Percentiles rank a stretch among this genome's conserved stretches.
These are phyloP conservation scores for Encarsia formosa DNA, from an alignment of 2,888 invertebrate genomes.

Conservation along the genomic window DNA sequence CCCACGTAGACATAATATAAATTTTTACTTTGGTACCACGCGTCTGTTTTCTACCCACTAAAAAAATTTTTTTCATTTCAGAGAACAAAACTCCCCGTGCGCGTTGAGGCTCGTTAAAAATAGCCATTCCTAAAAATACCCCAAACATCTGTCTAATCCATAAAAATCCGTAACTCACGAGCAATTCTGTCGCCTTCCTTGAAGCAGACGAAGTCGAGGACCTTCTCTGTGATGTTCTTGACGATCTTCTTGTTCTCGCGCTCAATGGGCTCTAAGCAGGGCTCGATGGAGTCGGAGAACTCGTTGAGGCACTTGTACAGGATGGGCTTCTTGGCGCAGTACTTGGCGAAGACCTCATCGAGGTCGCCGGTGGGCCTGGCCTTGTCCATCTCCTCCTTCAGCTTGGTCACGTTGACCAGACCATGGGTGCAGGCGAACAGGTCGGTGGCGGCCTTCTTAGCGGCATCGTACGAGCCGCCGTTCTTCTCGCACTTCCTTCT, in stretches of 20 bases:
- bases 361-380: slow-evolving; percentile 68
- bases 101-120: too few species aligned
- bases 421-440: slow-evolving; percentile 57
- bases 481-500: slow-evolving; percentile 66
- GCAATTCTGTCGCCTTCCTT: slow-evolving; percentile 82
- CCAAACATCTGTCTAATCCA: too few species aligned
- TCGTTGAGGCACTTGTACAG: slow-evolving; percentile 61
- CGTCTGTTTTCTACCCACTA: too few species aligned
- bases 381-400: slow-evolving; percentile 64
- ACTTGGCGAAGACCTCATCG: slow-evolving; percentile 69
- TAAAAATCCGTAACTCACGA: too few species aligned
- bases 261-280: slow-evolving; percentile 64
- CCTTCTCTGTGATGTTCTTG: slow-evolving; percentile 65
- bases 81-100: too few species aligned
- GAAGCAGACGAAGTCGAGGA: slow-evolving; percentile 70
- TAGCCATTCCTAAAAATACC: too few species aligned
- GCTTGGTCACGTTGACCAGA: slow-evolving; percentile 58
- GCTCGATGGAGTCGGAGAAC: slow-evolving; percentile 57
- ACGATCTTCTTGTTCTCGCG: slow-evolving; percentile 59
- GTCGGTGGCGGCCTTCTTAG: slow-evolving; percentile 50
- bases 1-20: too few species aligned
- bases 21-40: too few species aligned
- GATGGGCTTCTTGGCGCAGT: slow-evolving; percentile 63
- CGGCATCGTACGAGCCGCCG: slow-evolving; percentile 57
- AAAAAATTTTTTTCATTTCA: too few species aligned